phyloP scores from a whole-genome alignment of 2,888 invertebrate species.

The Papilio demoleus region DNA sequence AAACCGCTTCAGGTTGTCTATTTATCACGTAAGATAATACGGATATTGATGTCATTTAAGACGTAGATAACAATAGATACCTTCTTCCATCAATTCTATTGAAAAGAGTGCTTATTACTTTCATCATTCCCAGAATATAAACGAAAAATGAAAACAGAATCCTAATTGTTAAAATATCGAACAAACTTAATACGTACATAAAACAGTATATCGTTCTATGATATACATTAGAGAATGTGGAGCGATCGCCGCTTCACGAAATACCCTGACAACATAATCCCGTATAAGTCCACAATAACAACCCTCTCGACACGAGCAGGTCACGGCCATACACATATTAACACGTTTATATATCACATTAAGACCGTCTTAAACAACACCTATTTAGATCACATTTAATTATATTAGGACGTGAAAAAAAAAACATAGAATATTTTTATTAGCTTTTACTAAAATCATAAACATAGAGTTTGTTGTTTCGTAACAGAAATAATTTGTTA shows the following conservation, averaged over 20 bases:
- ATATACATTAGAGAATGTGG: not conserved
- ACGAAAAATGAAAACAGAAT: not conserved
- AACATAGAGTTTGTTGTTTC: too few species aligned
- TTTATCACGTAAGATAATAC: not conserved
- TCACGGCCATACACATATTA: constrained; percentile 26
- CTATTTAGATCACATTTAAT: not conserved
- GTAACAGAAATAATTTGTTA: too few species aligned
- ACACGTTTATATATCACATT: constrained; percentile 17
- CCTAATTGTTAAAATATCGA: not conserved
- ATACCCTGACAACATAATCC: constrained; percentile 27
- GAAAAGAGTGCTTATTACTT: not conserved
- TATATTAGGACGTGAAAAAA: not conserved
- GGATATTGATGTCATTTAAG: not conserved
- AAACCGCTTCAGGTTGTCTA: not conserved
- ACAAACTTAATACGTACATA: not conserved
- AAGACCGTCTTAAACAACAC: constrained; percentile 1
- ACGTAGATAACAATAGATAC: not conserved
- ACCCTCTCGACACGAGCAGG: constrained; percentile 20
- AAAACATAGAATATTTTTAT: not conserved
- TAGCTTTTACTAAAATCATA: too few species aligned
- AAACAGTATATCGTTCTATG: not conserved
- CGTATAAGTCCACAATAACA: constrained; percentile 22
- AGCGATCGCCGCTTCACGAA: constrained; percentile 7
- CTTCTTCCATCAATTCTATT: constrained; percentile 4
- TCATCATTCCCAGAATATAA: not conserved